Evolutionary conservation across 1,140 invertebrate genomes (phyloP), one percentile per base, ranked within the genome.

Genomic region (Drosophila lowei): DNA sequence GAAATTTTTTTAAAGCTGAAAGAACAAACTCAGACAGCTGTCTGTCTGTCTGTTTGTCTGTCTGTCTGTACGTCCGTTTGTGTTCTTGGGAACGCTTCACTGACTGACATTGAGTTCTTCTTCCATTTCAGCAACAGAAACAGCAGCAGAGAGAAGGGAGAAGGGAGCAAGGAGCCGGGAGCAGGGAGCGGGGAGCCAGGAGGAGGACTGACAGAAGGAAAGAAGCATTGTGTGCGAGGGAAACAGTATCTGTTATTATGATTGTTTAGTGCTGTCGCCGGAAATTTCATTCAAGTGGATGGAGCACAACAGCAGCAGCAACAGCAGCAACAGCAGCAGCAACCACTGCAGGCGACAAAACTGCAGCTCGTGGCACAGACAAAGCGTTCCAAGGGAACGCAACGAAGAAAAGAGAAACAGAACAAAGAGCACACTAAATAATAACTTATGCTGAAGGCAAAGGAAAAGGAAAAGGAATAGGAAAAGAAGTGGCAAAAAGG

Each of bases 281-380:
- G 80, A 85, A 85, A 86, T 85, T 86, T 85, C 81, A 86, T 85
- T 86, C 81, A 81, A 85, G 77, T 86, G 77, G 65, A 86, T 86
- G 65, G 56, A 25, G 61, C 63, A 65, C 46, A 41, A 65, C 58
- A 75, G 52, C 59, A 55, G 48, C n/a, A 30, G 43, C 25, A 48
- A 55, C 46, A 59, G 15, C 15, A 15, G 16, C 44, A 52, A 52
- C 15, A 63, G 49, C 8, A 28, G 57, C 44, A 52, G 52, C 47
- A 47, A 59, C 47, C 62, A 70, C 68, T 80, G 68, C 72, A 80
- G 81, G 77, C 77, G 81, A 81, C 73, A 77, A 85, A 85, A 81
- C 68, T 86, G 73, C 73, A 86, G 61, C 61, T 76, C 50, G 61
- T 55, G 44, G 18, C 44, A 38, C 47, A 34, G 65, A 49, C 44